Conservation (phyloP, 2,888 invertebrate genomes). For the Myopa testacea region DNA sequence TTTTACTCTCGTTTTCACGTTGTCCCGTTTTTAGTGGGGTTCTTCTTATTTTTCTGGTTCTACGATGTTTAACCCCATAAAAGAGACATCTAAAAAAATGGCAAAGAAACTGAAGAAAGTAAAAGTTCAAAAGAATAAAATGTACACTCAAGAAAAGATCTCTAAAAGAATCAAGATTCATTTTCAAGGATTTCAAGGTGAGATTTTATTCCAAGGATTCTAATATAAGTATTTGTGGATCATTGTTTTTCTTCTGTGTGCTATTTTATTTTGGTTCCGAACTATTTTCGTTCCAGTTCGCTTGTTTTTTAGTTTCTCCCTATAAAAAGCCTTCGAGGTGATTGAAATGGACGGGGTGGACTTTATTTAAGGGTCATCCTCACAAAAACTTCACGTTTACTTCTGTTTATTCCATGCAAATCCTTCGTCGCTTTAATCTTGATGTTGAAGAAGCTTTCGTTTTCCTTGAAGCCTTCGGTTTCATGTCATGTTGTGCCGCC, state of each 20-base stretch:
- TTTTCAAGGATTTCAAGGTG: no score
- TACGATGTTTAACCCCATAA: no score
- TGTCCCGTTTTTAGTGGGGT: background rate
- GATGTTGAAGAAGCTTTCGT: constrained; percentile 24
- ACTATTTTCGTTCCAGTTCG: background rate
- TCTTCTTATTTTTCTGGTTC: no score
- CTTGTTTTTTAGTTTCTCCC: background rate
- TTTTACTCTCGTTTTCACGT: constrained; percentile 29
- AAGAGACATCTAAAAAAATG: no score
- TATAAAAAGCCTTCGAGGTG: background rate
- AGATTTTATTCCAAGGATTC: background rate
- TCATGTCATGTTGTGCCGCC: constrained; percentile 27
- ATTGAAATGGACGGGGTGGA: background rate
- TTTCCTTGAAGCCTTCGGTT: constrained; percentile 23
- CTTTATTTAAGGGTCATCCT: background rate
- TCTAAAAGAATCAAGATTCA: no score
- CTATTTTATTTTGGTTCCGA: no score
- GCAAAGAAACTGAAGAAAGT: no score
- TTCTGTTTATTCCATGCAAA: background rate
- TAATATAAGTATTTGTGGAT: background rate
- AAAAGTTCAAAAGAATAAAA: no score
- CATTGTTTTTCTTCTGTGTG: background rate
- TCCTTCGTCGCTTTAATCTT: background rate
- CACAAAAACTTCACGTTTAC: background rate
- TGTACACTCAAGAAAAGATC: no score